Base-by-base conservation (phyloP, 2,113 vertebrate species). In the Ardeotis arabs region DNA sequence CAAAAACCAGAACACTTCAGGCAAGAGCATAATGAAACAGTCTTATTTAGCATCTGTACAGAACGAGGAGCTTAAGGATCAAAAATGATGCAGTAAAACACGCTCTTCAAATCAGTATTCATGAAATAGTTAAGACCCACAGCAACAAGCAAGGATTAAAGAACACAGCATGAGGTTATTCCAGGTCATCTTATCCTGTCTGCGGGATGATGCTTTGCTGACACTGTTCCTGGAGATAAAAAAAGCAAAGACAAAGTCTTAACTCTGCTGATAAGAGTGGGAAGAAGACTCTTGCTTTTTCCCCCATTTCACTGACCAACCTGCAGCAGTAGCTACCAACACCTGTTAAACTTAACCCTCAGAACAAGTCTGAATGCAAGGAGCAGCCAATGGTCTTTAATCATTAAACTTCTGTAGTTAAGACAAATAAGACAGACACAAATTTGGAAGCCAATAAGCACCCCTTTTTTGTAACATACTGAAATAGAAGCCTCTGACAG, bases 101-200 rank as follows among this genome's bases (percentile, higher is more conserved):
- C 55, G 92, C 45, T 84, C 90, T 76, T 89, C 45, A 79, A 87
- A 96, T 62, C 80, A 89, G 89, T 50, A 94, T 89, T 87, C 81
- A 85, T 80, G 62, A 91, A 93, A 96, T 69, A 87, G 86, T 90
- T 88, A 88, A 94, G 92, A 94, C 24, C 85, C 76, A 62, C 41
- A 79, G 84, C 84, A 92, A 96, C 39, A 92, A 84, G 41, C 56
- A 89, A 93, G 92, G 90, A 96, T 96, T 95, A 96, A 91, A 93
- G 89, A 92, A 82, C 80, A 93, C 0, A 0, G 49, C 80, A 92
- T 0, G 0, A 82, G 86, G 96, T 96, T 96, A 96, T 76, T 88
- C 76, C 94, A 67, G 96, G 94, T 59, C 92, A 90, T 82, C 80
- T 90, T 77, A 95, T 89, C 92, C 94, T 50, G 45, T 68, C 88